A percentile compares a stretch with the other conserved stretches of the same genome.
Evolutionary conservation across 2,113 vertebrate species (phyloP).

Genomic region (Anolis sagrei): DNA sequence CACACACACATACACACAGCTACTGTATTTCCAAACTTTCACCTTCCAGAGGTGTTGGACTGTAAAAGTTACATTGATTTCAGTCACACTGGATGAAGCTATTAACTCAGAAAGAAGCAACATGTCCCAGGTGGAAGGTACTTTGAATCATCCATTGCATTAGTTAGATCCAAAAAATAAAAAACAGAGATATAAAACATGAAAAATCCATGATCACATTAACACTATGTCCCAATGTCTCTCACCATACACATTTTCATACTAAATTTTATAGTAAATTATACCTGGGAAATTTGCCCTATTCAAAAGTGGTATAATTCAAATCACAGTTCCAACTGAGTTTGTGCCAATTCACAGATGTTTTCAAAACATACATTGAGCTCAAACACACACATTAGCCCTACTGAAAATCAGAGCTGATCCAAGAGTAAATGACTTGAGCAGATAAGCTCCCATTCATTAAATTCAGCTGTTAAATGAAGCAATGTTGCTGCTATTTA

Average conservation of each 20-base stretch:
- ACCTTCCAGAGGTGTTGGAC: too few relatives aligned
- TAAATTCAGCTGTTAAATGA: conserved; percentile 22
- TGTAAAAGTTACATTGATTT: too few relatives aligned
- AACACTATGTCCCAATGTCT: conserved; percentile 7
- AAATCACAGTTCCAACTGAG: conserved; percentile 29
- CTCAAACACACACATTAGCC: conserved; percentile 9
- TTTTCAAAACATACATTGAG: conserved; percentile 34
- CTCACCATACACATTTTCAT: background rate
- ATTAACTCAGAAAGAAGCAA: background rate
- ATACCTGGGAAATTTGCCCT: conserved; percentile 25
- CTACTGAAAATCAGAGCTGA: background rate
- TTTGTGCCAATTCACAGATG: conserved; percentile 28
- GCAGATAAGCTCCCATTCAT: conserved; percentile 25
- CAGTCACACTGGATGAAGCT: too few relatives aligned
- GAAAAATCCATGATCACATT: background rate
- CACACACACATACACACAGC: too few relatives aligned
- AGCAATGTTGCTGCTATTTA: background rate
- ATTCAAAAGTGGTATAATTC: conserved; percentile 22
- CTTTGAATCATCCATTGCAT: background rate
- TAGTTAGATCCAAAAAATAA: background rate
- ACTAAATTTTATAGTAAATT: conserved; percentile 5
- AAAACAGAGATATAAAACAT: background rate
- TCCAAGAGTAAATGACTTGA: conserved; percentile 24
- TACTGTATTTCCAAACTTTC: too few relatives aligned
- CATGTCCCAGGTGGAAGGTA: background rate